Base-by-base conservation (phyloP, 2,113 vertebrate species). In the Syrmaticus mikado region DNA sequence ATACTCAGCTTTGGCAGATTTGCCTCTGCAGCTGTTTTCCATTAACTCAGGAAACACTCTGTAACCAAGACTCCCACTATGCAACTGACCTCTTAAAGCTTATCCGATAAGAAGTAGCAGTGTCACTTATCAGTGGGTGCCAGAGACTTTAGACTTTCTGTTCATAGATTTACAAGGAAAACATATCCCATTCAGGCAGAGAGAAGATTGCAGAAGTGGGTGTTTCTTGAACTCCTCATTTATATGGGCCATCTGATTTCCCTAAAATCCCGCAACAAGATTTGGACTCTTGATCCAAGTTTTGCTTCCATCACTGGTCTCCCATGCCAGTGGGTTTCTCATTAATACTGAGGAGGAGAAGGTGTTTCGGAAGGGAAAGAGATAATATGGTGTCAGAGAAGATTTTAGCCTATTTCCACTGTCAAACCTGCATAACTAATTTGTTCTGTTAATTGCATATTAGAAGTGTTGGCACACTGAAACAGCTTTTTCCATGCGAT, bases 1-100 rank as follows among this genome's bases (percentile, higher is more conserved):
- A 52, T n/a, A 20, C 43, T 82, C 58, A 72, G 45, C 27, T 73
- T 96, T 94, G 89, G 86, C 92, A 94, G 58, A 38, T 94, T 92
- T 93, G 60, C 66, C 70, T 82, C 58, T 89, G 92, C 95, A 96
- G 87, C 84, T 95, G 92, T 89, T 94, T 94, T 79, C 83, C 82
- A 88, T 95, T 96, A 91, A 91, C 75, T 76, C 71, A 87, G 67
- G 90, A 94, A 95, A 71, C n/a, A 40, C 67, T 76, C 62, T 34
- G 66, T 58, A 83, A 0, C 65, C 64, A 70, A 79, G 73, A 60
- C 43, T 94, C 83, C 66, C 66, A 60, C 81, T 7, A 11, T 20
- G 43, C 82, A 90, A 72, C 61, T 88, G 72, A 82, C 74, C 83
- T 92, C 83, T 92, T 79, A 92, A 84, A 84, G 87, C 71, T 93